These are phyloP conservation scores for Poeciliopsis prolifica DNA, from an alignment of 2,113 vertebrate species.

Conservation along the genomic window DNA sequence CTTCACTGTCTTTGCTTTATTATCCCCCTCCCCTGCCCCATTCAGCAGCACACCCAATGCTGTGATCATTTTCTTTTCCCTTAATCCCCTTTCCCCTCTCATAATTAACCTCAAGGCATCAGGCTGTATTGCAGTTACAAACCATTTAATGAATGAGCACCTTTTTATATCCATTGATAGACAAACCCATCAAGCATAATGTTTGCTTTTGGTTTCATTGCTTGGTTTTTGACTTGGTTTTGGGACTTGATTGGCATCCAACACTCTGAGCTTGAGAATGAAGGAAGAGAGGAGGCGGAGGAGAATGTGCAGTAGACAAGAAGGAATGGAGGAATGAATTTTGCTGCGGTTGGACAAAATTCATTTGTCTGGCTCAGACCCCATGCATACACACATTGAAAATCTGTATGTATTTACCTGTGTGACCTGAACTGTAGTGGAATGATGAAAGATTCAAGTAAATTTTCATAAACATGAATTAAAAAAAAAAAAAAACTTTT, in stretches of 20 bases:
- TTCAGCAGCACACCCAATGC: constrained; percentile 55
- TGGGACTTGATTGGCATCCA: constrained; percentile 67
- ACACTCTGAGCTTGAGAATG: constrained; percentile 65
- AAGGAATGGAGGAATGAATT: constrained; percentile 65
- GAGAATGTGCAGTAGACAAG: constrained; percentile 7
- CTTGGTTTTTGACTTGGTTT: constrained; percentile 69
- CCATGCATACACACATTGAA: constrained; percentile 43
- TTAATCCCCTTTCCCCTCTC: constrained; percentile 42
- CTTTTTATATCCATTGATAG: constrained; percentile 60
- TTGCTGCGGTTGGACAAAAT: constrained; percentile 69
- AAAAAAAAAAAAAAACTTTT: constrained; percentile 13
- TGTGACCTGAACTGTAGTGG: constrained; percentile 26
- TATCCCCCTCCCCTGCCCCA: constrained; percentile 10
- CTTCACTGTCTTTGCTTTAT: constrained; percentile 57
- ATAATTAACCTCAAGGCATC: constrained; percentile 73
- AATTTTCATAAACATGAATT: constrained; percentile 21
- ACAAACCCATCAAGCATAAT: constrained; percentile 66
- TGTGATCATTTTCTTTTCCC: constrained; percentile 42
- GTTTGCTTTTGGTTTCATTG: constrained; percentile 70
- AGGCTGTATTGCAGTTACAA: constrained; percentile 76
- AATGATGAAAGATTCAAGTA: constrained; percentile 54
- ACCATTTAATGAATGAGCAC: constrained; percentile 78
- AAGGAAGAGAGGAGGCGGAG: constrained; percentile 46
- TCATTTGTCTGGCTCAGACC: constrained; percentile 68
- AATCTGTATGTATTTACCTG: constrained; percentile 41